phyloP scores from a whole-genome alignment of 30 jellyfish, hydroid and myxozoan genomes.

The Turritopsis rubra region DNA sequence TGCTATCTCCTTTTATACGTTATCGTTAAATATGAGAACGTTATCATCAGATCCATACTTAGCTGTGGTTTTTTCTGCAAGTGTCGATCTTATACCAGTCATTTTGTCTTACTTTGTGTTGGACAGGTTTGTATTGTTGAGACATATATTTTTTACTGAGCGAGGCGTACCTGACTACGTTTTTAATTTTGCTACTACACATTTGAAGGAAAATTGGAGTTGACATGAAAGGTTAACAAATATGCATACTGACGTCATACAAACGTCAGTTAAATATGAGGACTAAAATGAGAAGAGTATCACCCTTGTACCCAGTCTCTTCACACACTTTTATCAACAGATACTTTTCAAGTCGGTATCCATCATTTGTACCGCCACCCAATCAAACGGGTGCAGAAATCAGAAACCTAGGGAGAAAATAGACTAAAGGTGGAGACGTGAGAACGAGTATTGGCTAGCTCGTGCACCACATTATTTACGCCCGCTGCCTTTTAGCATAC shows the following conservation, averaged over 20 bases:
- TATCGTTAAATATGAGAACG: background rate
- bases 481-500: background rate
- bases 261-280: background rate
- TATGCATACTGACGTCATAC: too few species aligned
- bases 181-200: too few species aligned
- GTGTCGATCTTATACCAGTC: constrained; percentile 7
- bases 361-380: too few species aligned
- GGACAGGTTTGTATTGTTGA: background rate
- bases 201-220: too few species aligned
- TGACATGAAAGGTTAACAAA: too few species aligned
- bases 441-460: too few species aligned
- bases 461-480: too few species aligned
- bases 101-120: background rate
- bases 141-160: background rate
- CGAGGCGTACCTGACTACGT: background rate
- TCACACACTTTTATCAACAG: too few species aligned
- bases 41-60: constrained; percentile 10
- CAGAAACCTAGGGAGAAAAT: too few species aligned
- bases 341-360: too few species aligned
- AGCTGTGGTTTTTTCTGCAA: background rate
- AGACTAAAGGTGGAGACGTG: too few species aligned
- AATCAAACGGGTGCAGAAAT: too few species aligned
- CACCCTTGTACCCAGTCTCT: background rate
- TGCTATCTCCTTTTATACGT: background rate
- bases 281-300: background rate